Conservation (phyloP, 2,888 invertebrate species). For the Macrostomum cliftonense region DNA sequence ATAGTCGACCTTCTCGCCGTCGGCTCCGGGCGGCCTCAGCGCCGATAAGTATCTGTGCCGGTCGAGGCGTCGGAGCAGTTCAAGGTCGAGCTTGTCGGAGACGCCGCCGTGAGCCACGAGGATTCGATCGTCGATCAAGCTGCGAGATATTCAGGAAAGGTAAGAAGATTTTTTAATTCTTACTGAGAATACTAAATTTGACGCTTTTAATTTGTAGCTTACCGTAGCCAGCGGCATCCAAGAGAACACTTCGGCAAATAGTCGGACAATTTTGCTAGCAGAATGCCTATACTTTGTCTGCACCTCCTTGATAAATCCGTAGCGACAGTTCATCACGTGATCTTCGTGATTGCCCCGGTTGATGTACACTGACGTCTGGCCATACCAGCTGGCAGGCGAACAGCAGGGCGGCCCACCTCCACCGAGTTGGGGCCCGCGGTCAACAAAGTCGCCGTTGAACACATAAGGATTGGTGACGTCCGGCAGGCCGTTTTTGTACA, state of each 20-base stretch:
- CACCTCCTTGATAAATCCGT: conserved; percentile 77
- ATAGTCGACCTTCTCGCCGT: conserved; percentile 50
- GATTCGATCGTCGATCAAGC: conserved; percentile 64
- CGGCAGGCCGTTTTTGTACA: conserved; percentile 77
- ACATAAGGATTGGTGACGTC: conserved; percentile 75
- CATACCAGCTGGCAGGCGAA: conserved; percentile 59
- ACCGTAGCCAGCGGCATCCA: conserved; percentile 77
- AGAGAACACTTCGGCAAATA: conserved; percentile 72
- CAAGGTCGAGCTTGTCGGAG: conserved; percentile 63
- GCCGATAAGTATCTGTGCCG: conserved; percentile 64
- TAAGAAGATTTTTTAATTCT: too few species aligned
- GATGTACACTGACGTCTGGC: conserved; percentile 63
- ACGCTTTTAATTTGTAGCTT: too few species aligned
- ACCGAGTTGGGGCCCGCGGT: conserved; percentile 70
- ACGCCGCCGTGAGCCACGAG: conserved; percentile 80
- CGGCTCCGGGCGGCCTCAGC: conserved; percentile 52
- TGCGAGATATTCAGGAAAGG: too few species aligned
- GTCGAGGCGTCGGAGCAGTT: conserved; percentile 48
- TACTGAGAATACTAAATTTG: too few species aligned
- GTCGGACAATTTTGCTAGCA: conserved; percentile 49
- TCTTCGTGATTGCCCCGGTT: conserved; percentile 88
- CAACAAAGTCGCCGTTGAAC: conserved; percentile 87
- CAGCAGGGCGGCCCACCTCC: conserved; percentile 60
- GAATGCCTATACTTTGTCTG: conserved; percentile 61
- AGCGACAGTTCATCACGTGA: conserved; percentile 68